Evolutionary conservation across 2,113 vertebrate genomes (phyloP).

Genomic region (zebrafish (Danio rerio)): DNA sequence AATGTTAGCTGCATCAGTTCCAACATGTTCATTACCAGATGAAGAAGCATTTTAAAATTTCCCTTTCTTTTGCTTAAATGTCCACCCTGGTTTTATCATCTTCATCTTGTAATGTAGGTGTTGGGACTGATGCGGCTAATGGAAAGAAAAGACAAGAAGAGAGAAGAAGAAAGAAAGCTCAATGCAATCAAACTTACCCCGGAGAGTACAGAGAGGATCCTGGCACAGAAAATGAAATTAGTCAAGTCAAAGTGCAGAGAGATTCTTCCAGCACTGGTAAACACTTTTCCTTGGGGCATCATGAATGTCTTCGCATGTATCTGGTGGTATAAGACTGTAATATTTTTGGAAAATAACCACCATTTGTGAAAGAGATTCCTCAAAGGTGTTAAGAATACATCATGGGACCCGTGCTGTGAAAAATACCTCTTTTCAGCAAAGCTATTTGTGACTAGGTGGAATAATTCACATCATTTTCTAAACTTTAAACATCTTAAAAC

Average conservation of each 20-base stretch:
- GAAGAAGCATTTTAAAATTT: too few species aligned
- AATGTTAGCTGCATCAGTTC: too few species aligned
- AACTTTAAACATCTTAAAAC: neutral
- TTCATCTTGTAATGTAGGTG: too few species aligned
- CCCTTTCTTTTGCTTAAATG: too few species aligned
- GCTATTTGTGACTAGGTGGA: neutral
- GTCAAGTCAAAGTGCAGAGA: neutral
- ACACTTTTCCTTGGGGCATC: conserved; percentile 4
- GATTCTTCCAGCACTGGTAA: conserved; percentile 11
- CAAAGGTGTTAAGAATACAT: neutral
- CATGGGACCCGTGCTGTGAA: neutral
- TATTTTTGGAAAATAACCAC: conserved; percentile 9
- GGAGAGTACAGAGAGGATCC: neutral
- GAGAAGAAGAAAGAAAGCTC: neutral
- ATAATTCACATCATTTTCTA: conserved; percentile 1
- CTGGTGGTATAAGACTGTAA: neutral
- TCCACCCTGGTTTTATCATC: too few species aligned
- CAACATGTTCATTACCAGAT: too few species aligned
- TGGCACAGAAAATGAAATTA: conserved; percentile 10
- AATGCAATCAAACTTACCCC: neutral
- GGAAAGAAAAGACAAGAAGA: neutral
- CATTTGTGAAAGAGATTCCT: neutral
- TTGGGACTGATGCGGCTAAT: too few species aligned
- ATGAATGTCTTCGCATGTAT: conserved; percentile 16
- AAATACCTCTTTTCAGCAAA: conserved; percentile 8